A percentile compares a stretch with the other conserved stretches of the same genome.
Conservation (phyloP, 2,888 invertebrate genomes). For the Phortica magna region DNA sequence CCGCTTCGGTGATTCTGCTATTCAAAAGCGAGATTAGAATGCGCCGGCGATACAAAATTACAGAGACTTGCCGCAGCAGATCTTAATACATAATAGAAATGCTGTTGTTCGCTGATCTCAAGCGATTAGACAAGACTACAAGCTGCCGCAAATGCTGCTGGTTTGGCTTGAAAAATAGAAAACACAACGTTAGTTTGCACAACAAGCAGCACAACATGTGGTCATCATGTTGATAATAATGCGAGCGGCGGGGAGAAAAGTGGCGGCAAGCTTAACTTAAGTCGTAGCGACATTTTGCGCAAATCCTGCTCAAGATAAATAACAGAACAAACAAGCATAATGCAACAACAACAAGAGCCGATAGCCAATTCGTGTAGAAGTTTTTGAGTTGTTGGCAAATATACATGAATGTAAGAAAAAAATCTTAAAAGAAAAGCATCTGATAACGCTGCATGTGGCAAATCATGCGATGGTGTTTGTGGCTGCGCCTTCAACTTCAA, state of each 20-base stretch:
- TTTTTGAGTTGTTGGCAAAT: background rate
- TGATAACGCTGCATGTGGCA: conserved; percentile 32
- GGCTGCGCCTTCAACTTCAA: conserved; percentile 17
- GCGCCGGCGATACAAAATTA: background rate
- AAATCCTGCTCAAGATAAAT: conserved; percentile 33
- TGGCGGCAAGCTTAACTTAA: background rate
- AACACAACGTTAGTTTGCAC: conserved; percentile 20
- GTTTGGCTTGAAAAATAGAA: background rate
- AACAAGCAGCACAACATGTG: conserved; percentile 28
- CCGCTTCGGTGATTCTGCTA: background rate
- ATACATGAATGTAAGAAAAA: background rate
- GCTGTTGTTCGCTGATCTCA: conserved; percentile 15
- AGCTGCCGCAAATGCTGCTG: background rate
- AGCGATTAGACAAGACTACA: conserved; percentile 25
- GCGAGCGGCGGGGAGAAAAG: background rate
- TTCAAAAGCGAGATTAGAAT: conserved; percentile 18
- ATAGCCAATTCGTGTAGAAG: conserved; percentile 11
- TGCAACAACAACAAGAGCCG: background rate
- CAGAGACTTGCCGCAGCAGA: background rate
- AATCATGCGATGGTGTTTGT: background rate
- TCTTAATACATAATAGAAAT: conserved; percentile 28
- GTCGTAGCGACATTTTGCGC: conserved; percentile 30
- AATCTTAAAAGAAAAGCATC: conserved; percentile 20
- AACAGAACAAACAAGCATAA: conserved; percentile 4
- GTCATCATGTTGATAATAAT: background rate